Evolutionary conservation across 1,140 invertebrate species (phyloP).

Genomic region (Sminthurinus signatus): DNA sequence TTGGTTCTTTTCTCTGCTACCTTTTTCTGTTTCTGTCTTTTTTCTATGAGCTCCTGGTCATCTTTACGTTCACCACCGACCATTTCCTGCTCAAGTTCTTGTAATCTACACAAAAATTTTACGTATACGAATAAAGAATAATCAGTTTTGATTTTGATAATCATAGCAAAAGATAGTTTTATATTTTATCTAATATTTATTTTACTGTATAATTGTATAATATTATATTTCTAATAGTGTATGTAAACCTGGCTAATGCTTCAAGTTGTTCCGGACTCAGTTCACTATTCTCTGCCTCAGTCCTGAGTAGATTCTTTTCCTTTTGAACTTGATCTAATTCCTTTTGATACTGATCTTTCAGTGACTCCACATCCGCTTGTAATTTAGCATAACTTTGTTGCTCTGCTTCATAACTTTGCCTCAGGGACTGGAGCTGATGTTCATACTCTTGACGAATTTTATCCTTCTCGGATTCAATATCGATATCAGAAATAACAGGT

Average conservation of each 20-base stretch:
- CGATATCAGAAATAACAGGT: not conserved
- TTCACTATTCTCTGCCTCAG: constrained; percentile 43
- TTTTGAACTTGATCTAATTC: constrained; percentile 49
- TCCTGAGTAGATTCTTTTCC: constrained; percentile 33
- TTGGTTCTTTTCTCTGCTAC: constrained; percentile 61
- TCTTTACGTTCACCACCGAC: constrained; percentile 71
- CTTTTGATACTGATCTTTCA: constrained; percentile 54
- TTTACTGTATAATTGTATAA: no score
- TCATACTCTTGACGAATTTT: constrained; percentile 47
- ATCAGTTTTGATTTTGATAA: not conserved
- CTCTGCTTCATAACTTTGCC: constrained; percentile 53
- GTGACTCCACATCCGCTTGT: constrained; percentile 53
- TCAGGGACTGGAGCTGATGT: constrained; percentile 50
- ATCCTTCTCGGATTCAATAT: constrained; percentile 49
- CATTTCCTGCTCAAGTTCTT: constrained; percentile 64
- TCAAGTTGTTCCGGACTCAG: constrained; percentile 46
- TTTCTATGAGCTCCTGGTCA: constrained; percentile 64
- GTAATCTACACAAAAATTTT: no score
- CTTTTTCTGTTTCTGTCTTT: constrained; percentile 58
- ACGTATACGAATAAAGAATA: no score
- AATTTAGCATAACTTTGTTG: constrained; percentile 54
- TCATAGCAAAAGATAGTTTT: not conserved
- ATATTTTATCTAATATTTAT: no score
- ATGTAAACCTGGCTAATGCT: constrained; percentile 41
- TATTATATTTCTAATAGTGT: no score